phyloP scores from a whole-genome alignment of 2,797 vertebrate species.

The Melanotaenia pygmaea region DNA sequence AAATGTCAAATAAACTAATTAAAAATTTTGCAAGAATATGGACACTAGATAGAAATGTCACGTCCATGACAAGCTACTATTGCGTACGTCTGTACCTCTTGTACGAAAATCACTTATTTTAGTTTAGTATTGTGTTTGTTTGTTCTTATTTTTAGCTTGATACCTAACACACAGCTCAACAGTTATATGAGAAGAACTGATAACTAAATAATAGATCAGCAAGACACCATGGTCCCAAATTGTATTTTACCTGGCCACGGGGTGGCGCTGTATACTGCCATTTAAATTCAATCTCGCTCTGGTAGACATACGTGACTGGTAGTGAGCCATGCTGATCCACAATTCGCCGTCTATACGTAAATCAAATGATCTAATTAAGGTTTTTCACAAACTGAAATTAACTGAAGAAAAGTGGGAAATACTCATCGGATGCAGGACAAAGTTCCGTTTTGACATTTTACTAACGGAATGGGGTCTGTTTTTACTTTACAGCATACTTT shows the following conservation, averaged over 20 bases:
- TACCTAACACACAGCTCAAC: slow-evolving; percentile 1
- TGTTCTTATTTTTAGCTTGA: slow-evolving; percentile 1
- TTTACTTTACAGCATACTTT: background rate
- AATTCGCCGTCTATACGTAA: background rate
- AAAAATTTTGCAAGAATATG: background rate
- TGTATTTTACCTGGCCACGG: slow-evolving; percentile 20
- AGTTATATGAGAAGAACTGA: slow-evolving; percentile 32
- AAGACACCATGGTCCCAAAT: background rate
- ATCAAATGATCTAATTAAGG: background rate
- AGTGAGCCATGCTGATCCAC: background rate
- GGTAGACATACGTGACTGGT: background rate
- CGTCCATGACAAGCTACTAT: too few relatives aligned
- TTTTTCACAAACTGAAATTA: background rate
- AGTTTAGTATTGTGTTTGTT: background rate
- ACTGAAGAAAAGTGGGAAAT: background rate
- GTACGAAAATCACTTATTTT: background rate
- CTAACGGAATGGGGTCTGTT: background rate
- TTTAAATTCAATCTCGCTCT: background rate
- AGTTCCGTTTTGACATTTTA: background rate
- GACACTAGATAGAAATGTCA: too few relatives aligned
- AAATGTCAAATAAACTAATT: background rate
- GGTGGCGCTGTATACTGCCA: slow-evolving; percentile 59
- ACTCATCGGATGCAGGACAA: background rate
- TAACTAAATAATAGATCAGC: slow-evolving; percentile 46
- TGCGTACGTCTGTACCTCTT: background rate